phyloP scores from a whole-genome alignment of 2,888 invertebrate genomes.

The Miltochrista miniata region DNA sequence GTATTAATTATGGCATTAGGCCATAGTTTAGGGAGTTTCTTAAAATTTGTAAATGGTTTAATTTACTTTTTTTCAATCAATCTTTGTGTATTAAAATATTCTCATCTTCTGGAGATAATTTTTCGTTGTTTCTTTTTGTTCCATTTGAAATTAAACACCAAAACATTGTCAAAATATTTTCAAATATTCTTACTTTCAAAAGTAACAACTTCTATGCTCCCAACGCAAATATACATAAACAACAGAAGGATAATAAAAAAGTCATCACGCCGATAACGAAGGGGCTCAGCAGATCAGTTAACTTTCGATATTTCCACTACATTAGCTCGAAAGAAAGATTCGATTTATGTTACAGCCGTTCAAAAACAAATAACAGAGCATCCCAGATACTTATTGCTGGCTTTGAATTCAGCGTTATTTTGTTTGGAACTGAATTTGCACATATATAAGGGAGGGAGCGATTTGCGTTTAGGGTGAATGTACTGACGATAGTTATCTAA shows the following conservation, averaged over 20 bases:
- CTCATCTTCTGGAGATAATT: no score
- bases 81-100: no score
- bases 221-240: constrained; percentile 28
- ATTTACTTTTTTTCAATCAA: no score
- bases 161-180: no score
- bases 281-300: constrained; percentile 23
- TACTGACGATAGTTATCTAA: neutral
- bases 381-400: constrained; percentile 7
- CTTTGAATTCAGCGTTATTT: constrained; percentile 4
- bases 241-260: constrained; percentile 18
- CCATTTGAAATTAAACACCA: no score
- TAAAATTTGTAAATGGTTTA: neutral
- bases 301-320: constrained; percentile 31
- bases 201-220: no score
- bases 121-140: no score
- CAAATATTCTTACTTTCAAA: no score
- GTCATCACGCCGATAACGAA: constrained; percentile 23
- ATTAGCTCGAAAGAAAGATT: constrained; percentile 19
- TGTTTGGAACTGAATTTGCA: neutral
- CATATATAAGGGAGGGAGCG: neutral
- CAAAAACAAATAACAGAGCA: constrained; percentile 15
- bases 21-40: neutral
- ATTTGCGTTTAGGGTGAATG: neutral
- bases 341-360: constrained; percentile 18
- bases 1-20: no score